A percentile compares a stretch with the other conserved stretches of the same genome.
These are phyloP conservation scores for Onychomys arenicola DNA, from an alignment of 2,797 vertebrate species.

Conservation along the genomic window DNA sequence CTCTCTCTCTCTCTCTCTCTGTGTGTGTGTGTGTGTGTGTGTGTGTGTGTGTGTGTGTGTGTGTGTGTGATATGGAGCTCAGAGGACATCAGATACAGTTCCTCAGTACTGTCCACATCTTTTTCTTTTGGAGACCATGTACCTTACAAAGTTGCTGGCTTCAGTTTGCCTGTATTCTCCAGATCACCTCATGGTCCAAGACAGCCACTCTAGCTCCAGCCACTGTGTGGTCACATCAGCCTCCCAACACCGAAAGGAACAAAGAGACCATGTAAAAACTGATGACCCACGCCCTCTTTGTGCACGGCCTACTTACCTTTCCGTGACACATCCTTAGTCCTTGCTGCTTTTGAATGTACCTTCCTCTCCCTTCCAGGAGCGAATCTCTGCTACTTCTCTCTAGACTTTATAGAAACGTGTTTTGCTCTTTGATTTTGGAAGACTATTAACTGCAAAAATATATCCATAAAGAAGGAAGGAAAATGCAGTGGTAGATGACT, in stretches of 20 bases:
- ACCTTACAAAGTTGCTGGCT: neutral
- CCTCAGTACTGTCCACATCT: neutral
- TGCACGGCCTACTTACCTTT: neutral
- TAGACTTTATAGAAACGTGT: neutral
- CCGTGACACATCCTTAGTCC: neutral
- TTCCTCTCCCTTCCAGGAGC: neutral
- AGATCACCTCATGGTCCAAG: neutral
- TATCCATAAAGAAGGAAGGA: constrained; percentile 10
- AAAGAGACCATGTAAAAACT: neutral
- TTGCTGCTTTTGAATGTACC: neutral
- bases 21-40: neutral
- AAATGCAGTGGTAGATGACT: neutral
- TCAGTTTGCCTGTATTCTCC: neutral
- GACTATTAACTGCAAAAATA: neutral
- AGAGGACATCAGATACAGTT: neutral
- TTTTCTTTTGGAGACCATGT: neutral
- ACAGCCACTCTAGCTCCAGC: neutral
- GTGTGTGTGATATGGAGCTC: neutral
- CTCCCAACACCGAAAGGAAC: neutral
- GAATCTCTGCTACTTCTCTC: neutral
- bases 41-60: neutral
- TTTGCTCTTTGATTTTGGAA: constrained; percentile 47
- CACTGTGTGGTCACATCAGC: neutral
- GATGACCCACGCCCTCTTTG: neutral
- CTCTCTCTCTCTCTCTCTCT: neutral